phyloP scores from a whole-genome alignment of 2,113 vertebrate genomes.

The Mixornis gularis region DNA sequence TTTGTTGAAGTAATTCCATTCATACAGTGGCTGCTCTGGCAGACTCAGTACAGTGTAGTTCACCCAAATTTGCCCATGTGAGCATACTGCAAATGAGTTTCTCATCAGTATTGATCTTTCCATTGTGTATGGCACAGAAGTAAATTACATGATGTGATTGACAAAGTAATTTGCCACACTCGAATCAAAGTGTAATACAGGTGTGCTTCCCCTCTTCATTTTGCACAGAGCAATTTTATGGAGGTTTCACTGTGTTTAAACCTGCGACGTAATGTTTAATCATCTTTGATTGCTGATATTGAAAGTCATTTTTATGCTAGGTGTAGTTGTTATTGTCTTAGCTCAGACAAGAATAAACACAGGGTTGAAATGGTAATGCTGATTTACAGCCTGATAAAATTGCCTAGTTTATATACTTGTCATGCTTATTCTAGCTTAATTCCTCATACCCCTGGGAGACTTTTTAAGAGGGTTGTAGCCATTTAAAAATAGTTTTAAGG shows the following conservation, averaged over 20 bases:
- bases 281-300: slow-evolving; percentile 67
- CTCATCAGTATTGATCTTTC: slow-evolving; percentile 57
- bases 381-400: slow-evolving; percentile 57
- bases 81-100: slow-evolving; percentile 38
- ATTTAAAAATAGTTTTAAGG: slow-evolving; percentile 59
- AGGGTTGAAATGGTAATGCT: slow-evolving; percentile 19
- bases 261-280: slow-evolving; percentile 51
- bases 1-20: neutral
- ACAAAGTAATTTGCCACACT: slow-evolving; percentile 50
- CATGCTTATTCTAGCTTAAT: slow-evolving; percentile 62
- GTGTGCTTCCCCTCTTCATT: slow-evolving; percentile 43
- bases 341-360: slow-evolving; percentile 57
- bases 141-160: slow-evolving; percentile 49
- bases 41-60: neutral
- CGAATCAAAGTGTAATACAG: slow-evolving; percentile 10
- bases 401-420: slow-evolving; percentile 50
- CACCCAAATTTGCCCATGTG: neutral
- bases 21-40: neutral
- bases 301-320: slow-evolving; percentile 51
- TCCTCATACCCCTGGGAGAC: slow-evolving; percentile 40
- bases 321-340: slow-evolving; percentile 56
- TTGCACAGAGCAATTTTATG: slow-evolving; percentile 12
- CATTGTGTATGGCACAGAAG: slow-evolving; percentile 22
- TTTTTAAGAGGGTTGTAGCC: slow-evolving; percentile 59
- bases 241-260: slow-evolving; percentile 37